A percentile compares a stretch with the other conserved stretches of the same genome.
These are phyloP conservation scores for Chaetodon auriga DNA, from an alignment of 2,113 vertebrate species.

Conservation along the genomic window DNA sequence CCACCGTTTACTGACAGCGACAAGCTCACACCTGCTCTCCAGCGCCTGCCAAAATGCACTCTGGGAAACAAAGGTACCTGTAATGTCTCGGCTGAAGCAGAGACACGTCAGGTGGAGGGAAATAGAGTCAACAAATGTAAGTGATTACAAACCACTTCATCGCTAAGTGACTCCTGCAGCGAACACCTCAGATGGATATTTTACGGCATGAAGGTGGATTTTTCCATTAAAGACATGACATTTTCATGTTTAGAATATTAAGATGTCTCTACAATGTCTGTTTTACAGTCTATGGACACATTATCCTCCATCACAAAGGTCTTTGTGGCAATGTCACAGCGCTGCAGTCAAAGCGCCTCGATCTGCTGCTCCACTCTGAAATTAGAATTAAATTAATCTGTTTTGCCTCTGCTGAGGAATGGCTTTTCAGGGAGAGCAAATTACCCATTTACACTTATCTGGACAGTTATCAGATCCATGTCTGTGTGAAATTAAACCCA, in stretches of 20 bases:
- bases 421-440: conserved; percentile 36
- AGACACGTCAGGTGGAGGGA: not conserved
- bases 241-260: not conserved
- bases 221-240: not conserved
- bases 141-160: conserved; percentile 5
- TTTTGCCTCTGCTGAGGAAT: conserved; percentile 32
- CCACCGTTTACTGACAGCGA: conserved; percentile 4
- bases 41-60: conserved; percentile 1
- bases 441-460: conserved; percentile 46
- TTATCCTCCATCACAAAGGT: not conserved
- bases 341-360: not conserved
- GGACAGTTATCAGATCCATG: conserved; percentile 46
- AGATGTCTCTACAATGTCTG: not conserved
- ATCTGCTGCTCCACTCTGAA: conserved; percentile 6
- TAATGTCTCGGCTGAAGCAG: not conserved
- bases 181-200: not conserved
- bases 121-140: not conserved
- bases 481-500: conserved; percentile 53
- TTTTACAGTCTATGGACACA: not conserved
- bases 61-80: conserved; percentile 2
- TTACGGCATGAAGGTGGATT: not conserved
- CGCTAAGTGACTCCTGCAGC: not conserved
- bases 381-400: conserved; percentile 34
- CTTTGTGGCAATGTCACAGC: conserved; percentile 6
- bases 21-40: conserved; percentile 49